These are phyloP conservation scores for Rhynchophorus ferrugineus DNA, from an alignment of 1,140 invertebrate species.

Conservation along the genomic window DNA sequence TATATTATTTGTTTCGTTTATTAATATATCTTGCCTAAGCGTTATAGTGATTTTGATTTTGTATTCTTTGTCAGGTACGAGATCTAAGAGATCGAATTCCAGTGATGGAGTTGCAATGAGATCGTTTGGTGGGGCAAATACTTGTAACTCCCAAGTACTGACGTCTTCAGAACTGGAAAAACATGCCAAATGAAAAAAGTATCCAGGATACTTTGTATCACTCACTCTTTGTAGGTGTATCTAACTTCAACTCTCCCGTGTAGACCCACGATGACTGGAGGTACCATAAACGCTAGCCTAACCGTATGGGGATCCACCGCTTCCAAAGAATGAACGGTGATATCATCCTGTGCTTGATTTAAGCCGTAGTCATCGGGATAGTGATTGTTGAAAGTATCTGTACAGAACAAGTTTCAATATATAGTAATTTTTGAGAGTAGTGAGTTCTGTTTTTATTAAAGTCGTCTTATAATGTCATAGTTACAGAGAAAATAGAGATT, in stretches of 20 bases:
- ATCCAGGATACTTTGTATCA: too few relatives aligned
- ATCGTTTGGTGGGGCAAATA: conserved; percentile 76
- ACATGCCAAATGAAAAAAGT: too few relatives aligned
- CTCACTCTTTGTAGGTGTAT: conserved; percentile 55
- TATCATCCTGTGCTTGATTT: conserved; percentile 40
- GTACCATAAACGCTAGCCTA: conserved; percentile 72
- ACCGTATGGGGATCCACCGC: conserved; percentile 70
- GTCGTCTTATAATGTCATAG: too few relatives aligned
- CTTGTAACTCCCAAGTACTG: conserved; percentile 69
- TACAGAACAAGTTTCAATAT: too few relatives aligned
- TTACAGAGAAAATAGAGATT: too few relatives aligned
- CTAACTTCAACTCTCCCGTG: conserved; percentile 75
- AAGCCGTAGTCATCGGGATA: conserved; percentile 22
- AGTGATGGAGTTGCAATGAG: conserved; percentile 74
- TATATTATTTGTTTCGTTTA: not conserved
- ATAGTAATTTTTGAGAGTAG: too few relatives aligned
- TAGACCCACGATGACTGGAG: conserved; percentile 71
- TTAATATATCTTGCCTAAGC: conserved; percentile 39
- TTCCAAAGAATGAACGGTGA: conserved; percentile 56
- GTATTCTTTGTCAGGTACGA: conserved; percentile 75
- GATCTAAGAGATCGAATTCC: conserved; percentile 68
- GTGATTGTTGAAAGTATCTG: conserved; percentile 6
- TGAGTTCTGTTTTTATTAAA: conserved; percentile 6
- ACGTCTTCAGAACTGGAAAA: conserved; percentile 57
- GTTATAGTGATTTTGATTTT: conserved; percentile 71